phyloP scores from a whole-genome alignment of 1,140 invertebrate genomes.

The Eubasilissa regina region DNA sequence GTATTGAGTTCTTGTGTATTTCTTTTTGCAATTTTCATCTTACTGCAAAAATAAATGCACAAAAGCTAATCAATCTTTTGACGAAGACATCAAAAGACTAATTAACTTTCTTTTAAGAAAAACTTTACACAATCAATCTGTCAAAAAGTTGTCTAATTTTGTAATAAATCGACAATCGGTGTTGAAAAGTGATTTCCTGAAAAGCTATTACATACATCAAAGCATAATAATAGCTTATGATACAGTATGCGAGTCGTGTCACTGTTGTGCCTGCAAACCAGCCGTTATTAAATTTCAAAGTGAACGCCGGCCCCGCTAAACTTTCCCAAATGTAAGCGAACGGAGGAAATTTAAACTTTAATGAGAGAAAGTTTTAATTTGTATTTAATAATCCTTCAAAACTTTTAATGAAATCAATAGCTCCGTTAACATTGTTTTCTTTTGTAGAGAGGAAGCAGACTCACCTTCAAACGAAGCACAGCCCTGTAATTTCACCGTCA shows the following conservation, averaged over 20 bases:
- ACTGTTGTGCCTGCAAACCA: not conserved
- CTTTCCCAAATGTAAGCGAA: constrained; percentile 40
- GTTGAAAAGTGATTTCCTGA: not conserved
- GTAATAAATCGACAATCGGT: not conserved
- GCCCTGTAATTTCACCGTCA: constrained; percentile 33
- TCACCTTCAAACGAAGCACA: constrained; percentile 10
- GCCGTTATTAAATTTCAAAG: constrained; percentile 45
- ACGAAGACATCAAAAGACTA: no score
- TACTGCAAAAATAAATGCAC: no score
- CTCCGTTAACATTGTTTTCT: constrained; percentile 46
- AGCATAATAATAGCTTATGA: constrained; percentile 36
- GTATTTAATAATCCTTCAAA: constrained; percentile 49
- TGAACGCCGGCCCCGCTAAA: constrained; percentile 19
- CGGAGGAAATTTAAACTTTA: constrained; percentile 46
- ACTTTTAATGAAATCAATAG: constrained; percentile 55
- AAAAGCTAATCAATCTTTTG: no score
- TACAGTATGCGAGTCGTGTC: constrained; percentile 31
- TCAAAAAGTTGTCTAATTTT: not conserved
- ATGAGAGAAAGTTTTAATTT: constrained; percentile 53
- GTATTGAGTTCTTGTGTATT: no score
- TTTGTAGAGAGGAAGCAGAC: constrained; percentile 6
- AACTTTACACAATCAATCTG: not conserved
- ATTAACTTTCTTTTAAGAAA: no score
- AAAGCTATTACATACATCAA: constrained; percentile 24
- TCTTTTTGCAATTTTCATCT: no score